Base-by-base conservation (phyloP, 1,140 invertebrate species). In the Eumeta japonica region DNA sequence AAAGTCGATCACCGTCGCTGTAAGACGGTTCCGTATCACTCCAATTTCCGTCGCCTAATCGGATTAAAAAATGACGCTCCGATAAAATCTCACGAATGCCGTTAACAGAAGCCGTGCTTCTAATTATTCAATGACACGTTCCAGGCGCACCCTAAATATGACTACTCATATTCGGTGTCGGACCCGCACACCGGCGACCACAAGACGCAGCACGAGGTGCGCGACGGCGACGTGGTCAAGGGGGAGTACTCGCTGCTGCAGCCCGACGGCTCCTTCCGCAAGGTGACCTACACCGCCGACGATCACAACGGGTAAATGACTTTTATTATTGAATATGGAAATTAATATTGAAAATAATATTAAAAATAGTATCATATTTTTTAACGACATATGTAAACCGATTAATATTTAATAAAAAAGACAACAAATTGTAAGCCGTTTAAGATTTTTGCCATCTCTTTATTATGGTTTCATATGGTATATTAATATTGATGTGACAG, bases 241-340 rank as follows among this genome's bases (percentile, higher is more conserved):
- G 77, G 77, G 41, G 64, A 74, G 28, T 72, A 83, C 62, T 80
- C 77, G 29, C 60, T 83, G 15, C 62, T 82, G 37, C 80, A 83
- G 48, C 76, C 82, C n/a, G 81, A 89, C 54, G 85, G 85, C 27
- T 84, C 80, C 48, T 75, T 80, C 49, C 79, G 86, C 41, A 83
- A 83, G 46, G 86, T 87, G 31, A 81, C 86, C 18, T 89, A 88
- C 70, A 85, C 83, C 20, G 83, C 86, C 38, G 85, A 87, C 52
- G 79, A 83, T 12, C 78, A 86, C 53, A 83, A 79, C 50, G 86
- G 86, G 46, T 85, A 62, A 60, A n/a, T n/a, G n/a, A n/a, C n/a
- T n/a, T n/a, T n/a, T n/a, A n/a, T n/a, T n/a, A n/a, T n/a, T n/a
- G n/a, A n/a, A n/a, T n/a, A n/a, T n/a, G n/a, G n/a, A n/a, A n/a